A percentile compares a stretch with the other conserved stretches of the same genome.
Evolutionary conservation across 1,140 invertebrate species (phyloP).

Genomic region (Drosophila mojavensis): DNA sequence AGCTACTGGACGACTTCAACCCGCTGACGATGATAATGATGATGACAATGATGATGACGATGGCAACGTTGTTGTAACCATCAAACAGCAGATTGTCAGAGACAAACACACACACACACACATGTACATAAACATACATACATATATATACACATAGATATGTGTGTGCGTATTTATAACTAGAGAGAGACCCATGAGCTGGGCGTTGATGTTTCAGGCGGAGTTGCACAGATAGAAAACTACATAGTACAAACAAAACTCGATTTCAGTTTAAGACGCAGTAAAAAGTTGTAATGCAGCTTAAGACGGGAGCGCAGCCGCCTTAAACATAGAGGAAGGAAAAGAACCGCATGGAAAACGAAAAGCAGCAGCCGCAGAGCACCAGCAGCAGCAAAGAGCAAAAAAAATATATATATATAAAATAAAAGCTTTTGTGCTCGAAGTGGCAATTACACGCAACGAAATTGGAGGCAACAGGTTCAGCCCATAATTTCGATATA

Average conservation of each 20-base stretch:
- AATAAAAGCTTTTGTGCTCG: slow-evolving; percentile 73
- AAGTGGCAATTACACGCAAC: slow-evolving; percentile 80
- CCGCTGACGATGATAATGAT: slow-evolving; percentile 11
- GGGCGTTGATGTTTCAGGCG: slow-evolving; percentile 76
- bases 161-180: slow-evolving; percentile 13
- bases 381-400: background rate
- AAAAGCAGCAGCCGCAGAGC: slow-evolving; percentile 45
- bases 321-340: slow-evolving; percentile 80
- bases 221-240: slow-evolving; percentile 75
- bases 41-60: slow-evolving; percentile 36
- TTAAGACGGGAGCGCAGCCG: slow-evolving; percentile 77
- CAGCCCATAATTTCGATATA: slow-evolving; percentile 60
- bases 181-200: slow-evolving; percentile 53
- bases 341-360: slow-evolving; percentile 67
- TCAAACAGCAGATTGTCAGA: slow-evolving; percentile 72
- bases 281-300: slow-evolving; percentile 82
- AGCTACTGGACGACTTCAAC: slow-evolving; percentile 64
- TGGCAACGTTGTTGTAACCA: slow-evolving; percentile 69
- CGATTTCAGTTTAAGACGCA: slow-evolving; percentile 83
- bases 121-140: background rate
- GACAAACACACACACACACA: slow-evolving; percentile 48
- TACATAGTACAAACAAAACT: slow-evolving; percentile 73
- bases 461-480: slow-evolving; percentile 66
- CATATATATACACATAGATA: background rate
- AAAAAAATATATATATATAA: slow-evolving; percentile 26